Evolutionary conservation across 2,113 vertebrate genomes (phyloP).

Genomic region (Loxodonta africana): DNA sequence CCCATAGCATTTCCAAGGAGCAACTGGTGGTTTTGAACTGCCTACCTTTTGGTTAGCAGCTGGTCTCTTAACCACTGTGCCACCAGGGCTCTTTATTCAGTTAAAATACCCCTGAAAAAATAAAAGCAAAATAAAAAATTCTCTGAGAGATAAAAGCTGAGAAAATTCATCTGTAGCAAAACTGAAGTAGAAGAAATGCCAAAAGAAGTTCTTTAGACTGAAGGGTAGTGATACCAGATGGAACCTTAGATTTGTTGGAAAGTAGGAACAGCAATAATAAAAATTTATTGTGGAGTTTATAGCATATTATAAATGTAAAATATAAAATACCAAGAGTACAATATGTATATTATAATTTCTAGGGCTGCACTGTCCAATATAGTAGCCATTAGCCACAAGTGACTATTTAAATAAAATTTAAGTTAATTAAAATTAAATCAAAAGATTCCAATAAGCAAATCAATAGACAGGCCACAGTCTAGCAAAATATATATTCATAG

Average conservation of each 20-base stretch:
- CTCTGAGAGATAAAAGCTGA: background rate
- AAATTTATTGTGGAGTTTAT: background rate
- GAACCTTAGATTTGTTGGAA: background rate
- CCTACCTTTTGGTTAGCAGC: too few species aligned
- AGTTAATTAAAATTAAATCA: background rate
- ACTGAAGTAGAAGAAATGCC: conserved; percentile 13
- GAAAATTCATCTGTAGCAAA: conserved; percentile 6
- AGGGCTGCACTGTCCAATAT: background rate
- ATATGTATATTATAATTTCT: background rate
- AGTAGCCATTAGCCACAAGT: background rate
- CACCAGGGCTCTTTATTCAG: background rate
- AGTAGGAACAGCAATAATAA: conserved; percentile 34
- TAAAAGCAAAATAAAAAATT: background rate
- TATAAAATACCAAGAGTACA: background rate
- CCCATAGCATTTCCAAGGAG: too few species aligned
- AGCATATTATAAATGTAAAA: background rate
- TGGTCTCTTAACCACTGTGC: too few species aligned
- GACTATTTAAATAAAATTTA: background rate
- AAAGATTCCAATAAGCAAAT: background rate
- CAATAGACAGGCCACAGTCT: background rate
- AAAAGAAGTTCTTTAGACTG: background rate
- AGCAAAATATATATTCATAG: background rate
- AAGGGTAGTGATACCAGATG: background rate
- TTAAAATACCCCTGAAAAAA: background rate
- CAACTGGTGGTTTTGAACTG: too few species aligned